A percentile compares a stretch with the other conserved stretches of the same genome.
Conservation (phyloP, 2,797 vertebrate species). For the Phataginus tricuspis region DNA sequence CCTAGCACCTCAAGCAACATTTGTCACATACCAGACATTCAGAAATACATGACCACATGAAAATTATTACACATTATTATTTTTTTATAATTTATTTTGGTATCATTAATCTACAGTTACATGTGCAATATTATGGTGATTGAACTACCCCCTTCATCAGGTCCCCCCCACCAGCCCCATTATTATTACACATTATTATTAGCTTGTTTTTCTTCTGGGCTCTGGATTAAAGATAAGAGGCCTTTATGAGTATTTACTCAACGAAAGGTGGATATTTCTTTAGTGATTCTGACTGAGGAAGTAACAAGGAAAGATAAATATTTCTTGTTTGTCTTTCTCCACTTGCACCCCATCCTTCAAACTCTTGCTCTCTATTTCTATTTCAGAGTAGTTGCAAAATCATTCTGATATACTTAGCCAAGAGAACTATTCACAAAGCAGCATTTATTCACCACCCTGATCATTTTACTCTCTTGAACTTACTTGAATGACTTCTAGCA, state of each 20-base stretch:
- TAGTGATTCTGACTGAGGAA: neutral
- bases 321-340: neutral
- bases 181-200: neutral
- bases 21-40: neutral
- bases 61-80: neutral
- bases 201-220: neutral
- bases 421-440: neutral
- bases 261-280: neutral
- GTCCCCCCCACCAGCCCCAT: no score
- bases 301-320: neutral
- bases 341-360: rapidly evolving
- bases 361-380: neutral
- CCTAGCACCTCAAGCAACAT: neutral
- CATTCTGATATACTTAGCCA: neutral
- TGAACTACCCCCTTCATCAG: no score
- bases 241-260: neutral
- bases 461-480: slow-evolving; percentile 61
- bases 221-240: slow-evolving; percentile 12
- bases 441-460: neutral
- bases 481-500: slow-evolving; percentile 70
- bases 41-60: neutral
- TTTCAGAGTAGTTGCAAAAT: neutral
- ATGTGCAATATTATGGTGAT: no score
- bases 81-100: no score
- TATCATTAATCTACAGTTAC: no score